phyloP scores from a whole-genome alignment of 2,797 vertebrate genomes.

The Characodon lateralis region DNA sequence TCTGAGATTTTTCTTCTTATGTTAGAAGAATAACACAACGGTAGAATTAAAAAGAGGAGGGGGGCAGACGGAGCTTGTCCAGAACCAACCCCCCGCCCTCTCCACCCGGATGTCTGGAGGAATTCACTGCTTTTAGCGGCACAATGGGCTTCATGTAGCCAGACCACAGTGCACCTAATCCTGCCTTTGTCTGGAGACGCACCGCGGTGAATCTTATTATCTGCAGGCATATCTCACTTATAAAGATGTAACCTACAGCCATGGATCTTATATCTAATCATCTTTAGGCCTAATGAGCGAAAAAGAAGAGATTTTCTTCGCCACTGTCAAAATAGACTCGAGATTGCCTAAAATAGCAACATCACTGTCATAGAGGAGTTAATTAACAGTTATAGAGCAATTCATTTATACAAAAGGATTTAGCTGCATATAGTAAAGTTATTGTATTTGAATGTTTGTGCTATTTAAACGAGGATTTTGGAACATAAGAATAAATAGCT shows the following conservation, averaged over 20 bases:
- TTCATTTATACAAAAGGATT: background rate
- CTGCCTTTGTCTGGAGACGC: constrained; percentile 59
- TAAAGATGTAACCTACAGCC: background rate
- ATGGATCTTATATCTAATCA: background rate
- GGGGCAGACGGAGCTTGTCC: background rate
- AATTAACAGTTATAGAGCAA: no score
- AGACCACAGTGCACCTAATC: constrained; percentile 52
- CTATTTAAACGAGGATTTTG: background rate
- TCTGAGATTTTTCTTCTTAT: background rate
- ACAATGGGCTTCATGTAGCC: constrained; percentile 47
- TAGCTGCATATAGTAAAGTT: background rate
- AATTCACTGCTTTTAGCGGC: constrained; percentile 42
- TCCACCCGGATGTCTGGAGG: constrained; percentile 41
- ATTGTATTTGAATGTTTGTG: background rate
- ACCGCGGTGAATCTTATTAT: constrained; percentile 28
- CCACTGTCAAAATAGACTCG: no score
- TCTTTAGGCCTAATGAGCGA: background rate
- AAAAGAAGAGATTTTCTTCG: no score
- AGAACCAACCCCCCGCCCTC: background rate
- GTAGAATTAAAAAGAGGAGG: background rate
- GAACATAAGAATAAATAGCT: background rate
- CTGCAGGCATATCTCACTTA: background rate
- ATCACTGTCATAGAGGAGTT: no score
- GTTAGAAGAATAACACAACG: background rate
- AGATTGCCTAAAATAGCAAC: no score